Conservation (phyloP, 2,888 invertebrate genomes). For the Polydrusus tereticollis region DNA sequence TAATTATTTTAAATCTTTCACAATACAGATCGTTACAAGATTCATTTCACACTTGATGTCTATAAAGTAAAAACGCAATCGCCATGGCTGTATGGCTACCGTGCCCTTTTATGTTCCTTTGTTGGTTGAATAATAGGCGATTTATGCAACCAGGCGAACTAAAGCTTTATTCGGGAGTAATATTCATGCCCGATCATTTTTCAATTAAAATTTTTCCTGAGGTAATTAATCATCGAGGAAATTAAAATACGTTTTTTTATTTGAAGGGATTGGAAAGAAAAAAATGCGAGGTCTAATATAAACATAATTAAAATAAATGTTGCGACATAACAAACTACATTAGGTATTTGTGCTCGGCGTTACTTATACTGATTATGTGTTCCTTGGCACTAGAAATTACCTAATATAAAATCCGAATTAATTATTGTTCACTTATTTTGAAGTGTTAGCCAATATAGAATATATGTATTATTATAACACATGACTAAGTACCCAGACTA, state of each 20-base stretch:
- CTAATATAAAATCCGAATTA: too few species aligned
- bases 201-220: conserved; percentile 29
- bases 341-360: too few species aligned
- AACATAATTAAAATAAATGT: neutral
- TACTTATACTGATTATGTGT: too few species aligned
- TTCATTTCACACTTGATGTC: conserved; percentile 39
- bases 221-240: conserved; percentile 8
- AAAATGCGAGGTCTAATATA: neutral
- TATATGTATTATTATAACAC: too few species aligned
- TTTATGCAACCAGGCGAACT: conserved; percentile 22
- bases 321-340: too few species aligned
- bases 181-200: conserved; percentile 29
- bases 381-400: too few species aligned
- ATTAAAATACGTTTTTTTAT: conserved; percentile 2
- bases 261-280: neutral
- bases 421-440: too few species aligned
- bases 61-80: conserved; percentile 23
- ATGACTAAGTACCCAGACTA: too few species aligned
- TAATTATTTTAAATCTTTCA: conserved; percentile 21
- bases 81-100: conserved; percentile 28
- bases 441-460: too few species aligned
- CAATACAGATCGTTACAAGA: conserved; percentile 24
- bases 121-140: conserved; percentile 22
- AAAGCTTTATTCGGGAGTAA: conserved; percentile 19
- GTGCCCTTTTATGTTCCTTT: conserved; percentile 24